Evolutionary conservation across 2,797 vertebrate genomes (phyloP).

Genomic region (Pipistrellus pipistrellus): DNA sequence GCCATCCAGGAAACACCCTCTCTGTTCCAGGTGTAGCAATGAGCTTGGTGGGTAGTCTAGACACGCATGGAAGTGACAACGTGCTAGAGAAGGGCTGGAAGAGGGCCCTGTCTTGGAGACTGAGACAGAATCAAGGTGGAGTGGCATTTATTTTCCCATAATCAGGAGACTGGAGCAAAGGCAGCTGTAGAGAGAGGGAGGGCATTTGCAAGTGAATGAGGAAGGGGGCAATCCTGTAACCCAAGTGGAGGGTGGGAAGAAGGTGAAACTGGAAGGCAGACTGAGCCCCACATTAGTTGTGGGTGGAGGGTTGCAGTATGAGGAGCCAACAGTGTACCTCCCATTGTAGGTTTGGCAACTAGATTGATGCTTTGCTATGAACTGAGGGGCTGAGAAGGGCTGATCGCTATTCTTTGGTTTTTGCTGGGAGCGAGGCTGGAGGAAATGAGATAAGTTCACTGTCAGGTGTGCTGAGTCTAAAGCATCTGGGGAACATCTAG

Average conservation of each 20-base stretch:
- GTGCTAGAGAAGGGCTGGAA: background rate
- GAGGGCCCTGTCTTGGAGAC: background rate
- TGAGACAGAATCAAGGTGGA: background rate
- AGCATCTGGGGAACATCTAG: background rate
- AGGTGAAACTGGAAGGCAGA: background rate
- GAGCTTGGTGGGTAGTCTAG: background rate
- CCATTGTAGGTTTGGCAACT: rapidly evolving
- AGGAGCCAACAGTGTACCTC: rapidly evolving
- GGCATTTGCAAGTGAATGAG: background rate
- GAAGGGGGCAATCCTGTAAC: rapidly evolving
- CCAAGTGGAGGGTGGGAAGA: rapidly evolving
- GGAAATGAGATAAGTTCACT: background rate
- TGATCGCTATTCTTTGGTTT: background rate
- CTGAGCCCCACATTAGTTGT: rapidly evolving
- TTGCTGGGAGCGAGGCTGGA: background rate
- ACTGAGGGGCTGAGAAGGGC: background rate
- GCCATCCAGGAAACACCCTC: background rate
- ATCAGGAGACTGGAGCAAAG: background rate
- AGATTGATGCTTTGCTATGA: rapidly evolving
- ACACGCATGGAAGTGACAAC: background rate
- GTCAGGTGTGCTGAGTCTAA: rapidly evolving
- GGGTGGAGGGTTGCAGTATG: rapidly evolving
- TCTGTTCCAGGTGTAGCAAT: background rate
- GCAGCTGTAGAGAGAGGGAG: rapidly evolving
- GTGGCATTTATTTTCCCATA: background rate